Base-by-base conservation (phyloP, 2,113 vertebrate species). In the Pedetes capensis region DNA sequence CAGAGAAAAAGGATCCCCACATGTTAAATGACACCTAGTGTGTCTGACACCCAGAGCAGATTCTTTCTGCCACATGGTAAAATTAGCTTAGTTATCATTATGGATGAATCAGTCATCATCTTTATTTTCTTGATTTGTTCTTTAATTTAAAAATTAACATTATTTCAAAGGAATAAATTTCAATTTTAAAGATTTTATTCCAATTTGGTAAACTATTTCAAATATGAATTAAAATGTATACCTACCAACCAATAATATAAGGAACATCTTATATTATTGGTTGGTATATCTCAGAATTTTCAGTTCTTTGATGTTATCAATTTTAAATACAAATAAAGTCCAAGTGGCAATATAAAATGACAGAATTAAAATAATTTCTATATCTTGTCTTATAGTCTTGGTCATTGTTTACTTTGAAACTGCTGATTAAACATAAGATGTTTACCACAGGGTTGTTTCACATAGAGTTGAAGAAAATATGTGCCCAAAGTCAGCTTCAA, bases 311-410 rank as follows among this genome's bases (percentile, higher is more conserved):
- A 8, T 87, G 4, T 93, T 92, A 91, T 76, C 66, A 34, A 68
- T 91, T 84, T 95, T 83, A 94, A 87, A 63, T 53, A 79, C 42
- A 84, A 74, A 89, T 91, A 80, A 89, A 80, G 11, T 42, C 18
- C 27, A 55, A 66, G n/a, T 57, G 49, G 55, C 63, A 59, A 69
- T 42, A 71, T 55, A 74, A 82, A 82, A 63, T 75, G 57, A 84
- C 53, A 96, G 44, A 89, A 80, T 79, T 71, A 82, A 89, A 91
- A 75, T 66, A 80, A 64, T 91, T 82, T 81, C 55, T 69, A 8
- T 95, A 49, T 75, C n/a, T 92, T 90, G 55, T 92, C 18, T 90
- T 87, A 34, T 0, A 64, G 6, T 91, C 32, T 87, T 37, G 23
- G n/a, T 39, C 16, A 61, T 66, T 37, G 2, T 95, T 95, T 92